These are phyloP conservation scores for Leucophenga varia DNA, from an alignment of 1,140 invertebrate species.

Conservation along the genomic window DNA sequence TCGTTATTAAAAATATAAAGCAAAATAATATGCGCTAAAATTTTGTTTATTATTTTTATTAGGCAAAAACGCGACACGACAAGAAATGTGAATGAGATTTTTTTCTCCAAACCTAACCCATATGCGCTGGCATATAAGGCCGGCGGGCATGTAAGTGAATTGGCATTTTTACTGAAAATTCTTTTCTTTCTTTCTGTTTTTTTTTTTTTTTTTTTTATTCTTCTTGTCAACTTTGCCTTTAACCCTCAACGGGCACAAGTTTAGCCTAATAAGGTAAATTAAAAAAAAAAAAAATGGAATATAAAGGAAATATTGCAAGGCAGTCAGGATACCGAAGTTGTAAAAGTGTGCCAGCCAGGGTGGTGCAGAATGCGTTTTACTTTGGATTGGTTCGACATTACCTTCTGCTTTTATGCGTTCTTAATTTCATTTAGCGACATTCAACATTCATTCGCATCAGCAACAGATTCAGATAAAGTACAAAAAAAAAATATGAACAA, in stretches of 20 bases:
- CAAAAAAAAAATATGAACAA: not conserved
- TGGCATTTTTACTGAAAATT: too few relatives aligned
- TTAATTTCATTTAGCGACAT: constrained; percentile 54
- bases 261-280: not conserved
- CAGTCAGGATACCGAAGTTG: too few relatives aligned
- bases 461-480: too few relatives aligned
- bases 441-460: constrained; percentile 27
- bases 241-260: not conserved
- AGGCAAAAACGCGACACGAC: constrained; percentile 22
- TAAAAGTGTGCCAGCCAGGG: too few relatives aligned
- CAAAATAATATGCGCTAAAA: constrained; percentile 34
- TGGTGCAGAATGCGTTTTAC: too few relatives aligned
- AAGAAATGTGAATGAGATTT: too few relatives aligned
- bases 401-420: constrained; percentile 53
- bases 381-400: constrained; percentile 18
- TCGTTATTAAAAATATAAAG: constrained; percentile 50
- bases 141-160: not conserved
- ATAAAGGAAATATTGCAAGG: constrained; percentile 13
- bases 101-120: too few relatives aligned
- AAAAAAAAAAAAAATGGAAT: not conserved
- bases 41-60: constrained; percentile 49
- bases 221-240: constrained; percentile 2
- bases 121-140: constrained; percentile 8
- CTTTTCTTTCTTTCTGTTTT: too few relatives aligned
- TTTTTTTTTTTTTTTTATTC: too few relatives aligned